Percentiles rank a stretch among this genome's conserved stretches.
Conservation (phyloP, 2,113 vertebrate genomes). For the Pitta sordida region DNA sequence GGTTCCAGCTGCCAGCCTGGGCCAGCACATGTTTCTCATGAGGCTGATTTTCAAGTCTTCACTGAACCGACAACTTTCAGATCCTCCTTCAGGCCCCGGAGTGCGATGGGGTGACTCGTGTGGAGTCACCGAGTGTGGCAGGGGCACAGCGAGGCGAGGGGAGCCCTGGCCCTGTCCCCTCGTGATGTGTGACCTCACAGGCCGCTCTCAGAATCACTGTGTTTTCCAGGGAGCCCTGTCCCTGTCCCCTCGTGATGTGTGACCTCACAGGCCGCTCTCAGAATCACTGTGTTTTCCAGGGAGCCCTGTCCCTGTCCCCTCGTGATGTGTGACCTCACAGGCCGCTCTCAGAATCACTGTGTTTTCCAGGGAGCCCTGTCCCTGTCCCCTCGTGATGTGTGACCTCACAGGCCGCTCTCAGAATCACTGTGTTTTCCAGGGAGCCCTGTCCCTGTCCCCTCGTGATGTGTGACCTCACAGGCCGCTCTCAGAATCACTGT, state of each 20-base stretch:
- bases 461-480: too few relatives aligned
- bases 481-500: too few relatives aligned
- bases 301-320: background rate
- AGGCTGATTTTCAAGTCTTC: background rate
- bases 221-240: background rate
- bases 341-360: background rate
- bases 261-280: background rate
- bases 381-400: background rate
- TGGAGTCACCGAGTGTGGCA: rapidly evolving
- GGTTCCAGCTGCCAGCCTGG: background rate
- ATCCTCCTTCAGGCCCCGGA: background rate
- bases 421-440: too few relatives aligned
- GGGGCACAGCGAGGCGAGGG: background rate
- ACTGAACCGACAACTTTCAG: background rate
- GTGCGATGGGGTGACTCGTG: rapidly evolving
- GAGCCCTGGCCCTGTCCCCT: background rate
- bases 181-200: rapidly evolving
- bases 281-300: background rate
- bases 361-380: background rate
- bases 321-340: rapidly evolving
- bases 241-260: background rate
- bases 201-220: background rate
- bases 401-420: background rate
- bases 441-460: too few relatives aligned
- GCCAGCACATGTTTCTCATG: background rate